phyloP scores from a whole-genome alignment of 2,113 vertebrate genomes.

The Alligator mississippiensis region DNA sequence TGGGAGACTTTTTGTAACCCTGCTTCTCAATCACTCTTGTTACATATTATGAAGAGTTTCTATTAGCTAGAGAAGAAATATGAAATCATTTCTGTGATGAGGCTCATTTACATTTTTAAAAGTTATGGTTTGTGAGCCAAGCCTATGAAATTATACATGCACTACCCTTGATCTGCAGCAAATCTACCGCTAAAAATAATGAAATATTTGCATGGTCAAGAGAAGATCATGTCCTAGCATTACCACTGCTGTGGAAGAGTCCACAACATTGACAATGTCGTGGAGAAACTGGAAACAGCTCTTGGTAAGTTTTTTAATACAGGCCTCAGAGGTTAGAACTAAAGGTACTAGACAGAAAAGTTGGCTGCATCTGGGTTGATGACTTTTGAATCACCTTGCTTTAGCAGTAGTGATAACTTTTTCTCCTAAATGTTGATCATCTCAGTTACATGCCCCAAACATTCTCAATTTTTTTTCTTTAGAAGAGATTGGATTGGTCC shows the following conservation, averaged over 20 bases:
- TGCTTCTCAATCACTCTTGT: not conserved
- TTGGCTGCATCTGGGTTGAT: not conserved
- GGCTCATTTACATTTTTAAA: not conserved
- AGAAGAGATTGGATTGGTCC: not conserved
- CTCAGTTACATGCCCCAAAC: not conserved
- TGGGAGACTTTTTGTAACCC: not conserved
- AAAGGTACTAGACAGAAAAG: not conserved
- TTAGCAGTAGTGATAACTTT: not conserved
- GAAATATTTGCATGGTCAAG: rapidly evolving
- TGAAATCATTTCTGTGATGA: not conserved
- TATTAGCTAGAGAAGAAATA: too few species aligned
- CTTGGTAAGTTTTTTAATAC: not conserved
- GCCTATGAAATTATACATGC: not conserved
- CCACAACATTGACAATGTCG: not conserved
- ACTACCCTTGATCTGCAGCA: rapidly evolving
- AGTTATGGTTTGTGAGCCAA: not conserved
- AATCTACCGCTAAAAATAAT: rapidly evolving
- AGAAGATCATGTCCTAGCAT: not conserved
- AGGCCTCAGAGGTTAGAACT: not conserved
- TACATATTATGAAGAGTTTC: not conserved
- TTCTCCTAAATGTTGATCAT: not conserved
- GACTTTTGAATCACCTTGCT: not conserved
- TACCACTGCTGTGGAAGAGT: not conserved
- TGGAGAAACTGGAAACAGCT: not conserved
- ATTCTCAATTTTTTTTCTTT: not conserved